Evolutionary conservation across 1,140 invertebrate species (phyloP).

Genomic region (Frieseomelitta varia): DNA sequence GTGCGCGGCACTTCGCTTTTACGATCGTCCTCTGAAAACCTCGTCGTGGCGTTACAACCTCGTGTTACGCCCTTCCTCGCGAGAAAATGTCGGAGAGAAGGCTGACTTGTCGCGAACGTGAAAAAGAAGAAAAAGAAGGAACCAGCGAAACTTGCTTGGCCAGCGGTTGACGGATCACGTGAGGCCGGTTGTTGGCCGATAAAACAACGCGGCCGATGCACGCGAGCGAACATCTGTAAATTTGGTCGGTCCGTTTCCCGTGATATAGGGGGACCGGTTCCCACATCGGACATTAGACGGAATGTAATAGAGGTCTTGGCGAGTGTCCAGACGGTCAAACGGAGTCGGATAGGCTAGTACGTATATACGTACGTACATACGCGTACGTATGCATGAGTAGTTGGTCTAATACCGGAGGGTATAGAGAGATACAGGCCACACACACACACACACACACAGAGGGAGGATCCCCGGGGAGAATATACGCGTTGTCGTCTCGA

Average conservation of each 20-base stretch:
- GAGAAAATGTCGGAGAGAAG: too few species aligned
- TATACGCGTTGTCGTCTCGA: slow-evolving; percentile 36
- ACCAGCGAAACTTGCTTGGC: neutral
- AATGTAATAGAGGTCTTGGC: slow-evolving; percentile 76
- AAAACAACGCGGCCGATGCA: slow-evolving; percentile 32
- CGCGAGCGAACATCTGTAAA: slow-evolving; percentile 66
- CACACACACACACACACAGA: too few species aligned
- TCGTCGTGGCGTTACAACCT: neutral
- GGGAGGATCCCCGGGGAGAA: slow-evolving; percentile 3
- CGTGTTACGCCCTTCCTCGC: neutral
- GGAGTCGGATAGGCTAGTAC: slow-evolving; percentile 30
- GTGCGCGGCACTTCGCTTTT: neutral
- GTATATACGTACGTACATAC: neutral
- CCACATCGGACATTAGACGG: slow-evolving; percentile 67
- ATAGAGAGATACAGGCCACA: slow-evolving; percentile 41
- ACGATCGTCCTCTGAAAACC: slow-evolving; percentile 8
- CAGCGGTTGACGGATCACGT: neutral
- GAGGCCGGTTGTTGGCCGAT: slow-evolving; percentile 12
- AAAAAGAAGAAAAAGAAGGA: too few species aligned
- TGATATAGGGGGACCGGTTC: slow-evolving; percentile 52
- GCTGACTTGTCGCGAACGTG: neutral
- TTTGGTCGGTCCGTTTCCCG: slow-evolving; percentile 54
- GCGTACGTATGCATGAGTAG: slow-evolving; percentile 4
- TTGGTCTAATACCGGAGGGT: slow-evolving; percentile 46
- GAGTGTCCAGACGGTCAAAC: slow-evolving; percentile 68